These are phyloP conservation scores for Lampris incognitus DNA, from an alignment of 2,113 vertebrate genomes.

Conservation along the genomic window DNA sequence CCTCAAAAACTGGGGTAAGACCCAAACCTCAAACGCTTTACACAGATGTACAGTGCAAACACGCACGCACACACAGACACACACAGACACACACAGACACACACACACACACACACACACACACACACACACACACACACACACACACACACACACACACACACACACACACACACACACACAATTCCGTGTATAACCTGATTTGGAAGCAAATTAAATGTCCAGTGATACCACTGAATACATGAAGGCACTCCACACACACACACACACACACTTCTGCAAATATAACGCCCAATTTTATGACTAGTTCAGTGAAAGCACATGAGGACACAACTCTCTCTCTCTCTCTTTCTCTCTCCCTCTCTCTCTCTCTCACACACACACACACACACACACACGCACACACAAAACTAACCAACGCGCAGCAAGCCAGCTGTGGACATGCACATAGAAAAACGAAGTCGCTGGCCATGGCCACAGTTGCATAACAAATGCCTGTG, in stretches of 20 bases:
- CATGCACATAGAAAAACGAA: slow-evolving; percentile 27
- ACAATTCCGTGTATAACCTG: too few species aligned
- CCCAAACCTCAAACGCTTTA: slow-evolving; percentile 39
- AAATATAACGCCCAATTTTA: too few species aligned
- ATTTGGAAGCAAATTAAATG: too few species aligned
- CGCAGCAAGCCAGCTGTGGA: slow-evolving; percentile 27
- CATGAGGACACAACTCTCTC: too few species aligned
- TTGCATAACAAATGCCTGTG: slow-evolving; percentile 32
- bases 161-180: slow-evolving; percentile 9
- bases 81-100: slow-evolving; percentile 1
- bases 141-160: neutral
- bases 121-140: slow-evolving; percentile 14
- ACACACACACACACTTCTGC: neutral
- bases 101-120: neutral
- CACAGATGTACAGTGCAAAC: slow-evolving; percentile 36
- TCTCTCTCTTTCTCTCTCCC: too few species aligned
- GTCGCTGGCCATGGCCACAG: slow-evolving; percentile 24
- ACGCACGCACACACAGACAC: slow-evolving; percentile 7
- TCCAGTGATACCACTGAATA: neutral
- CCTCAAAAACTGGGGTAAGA: slow-evolving; percentile 26
- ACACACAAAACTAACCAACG: neutral
- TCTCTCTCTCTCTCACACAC: neutral
- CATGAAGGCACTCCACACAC: neutral
- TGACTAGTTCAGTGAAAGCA: too few species aligned
- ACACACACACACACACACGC: slow-evolving; percentile 12